Conservation (phyloP, 2,113 vertebrate species). For the Ivindomyrus marchei region DNA sequence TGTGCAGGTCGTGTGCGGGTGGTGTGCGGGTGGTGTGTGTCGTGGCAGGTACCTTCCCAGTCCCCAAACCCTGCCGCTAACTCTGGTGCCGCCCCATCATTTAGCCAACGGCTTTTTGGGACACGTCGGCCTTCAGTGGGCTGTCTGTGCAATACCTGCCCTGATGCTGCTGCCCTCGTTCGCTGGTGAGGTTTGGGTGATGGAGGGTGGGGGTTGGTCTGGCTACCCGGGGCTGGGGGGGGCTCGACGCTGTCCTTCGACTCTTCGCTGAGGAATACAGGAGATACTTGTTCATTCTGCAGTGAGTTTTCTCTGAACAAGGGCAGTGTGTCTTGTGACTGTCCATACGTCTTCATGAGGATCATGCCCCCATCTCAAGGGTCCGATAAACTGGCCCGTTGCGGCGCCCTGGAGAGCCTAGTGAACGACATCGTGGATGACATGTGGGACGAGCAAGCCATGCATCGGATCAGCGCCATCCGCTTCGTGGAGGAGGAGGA, state of each 20-base stretch:
- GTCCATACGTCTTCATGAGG: not conserved
- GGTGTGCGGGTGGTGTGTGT: conserved; percentile 7
- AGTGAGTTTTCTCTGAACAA: not conserved
- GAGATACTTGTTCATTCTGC: not conserved
- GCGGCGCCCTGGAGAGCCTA: conserved; percentile 80
- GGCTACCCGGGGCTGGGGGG: too few relatives aligned
- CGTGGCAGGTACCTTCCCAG: not conserved
- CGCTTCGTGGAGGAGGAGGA: conserved; percentile 85
- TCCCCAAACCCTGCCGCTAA: not conserved
- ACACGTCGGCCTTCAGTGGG: not conserved
- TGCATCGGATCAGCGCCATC: conserved; percentile 86
- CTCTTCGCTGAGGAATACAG: not conserved
- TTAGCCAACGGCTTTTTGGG: not conserved
- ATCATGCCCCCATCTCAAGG: conserved; percentile 26
- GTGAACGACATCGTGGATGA: conserved; percentile 81
- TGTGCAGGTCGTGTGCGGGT: conserved; percentile 34
- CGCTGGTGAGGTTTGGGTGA: not conserved
- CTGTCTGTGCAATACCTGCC: not conserved
- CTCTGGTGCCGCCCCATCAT: not conserved
- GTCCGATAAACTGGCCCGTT: conserved; percentile 83
- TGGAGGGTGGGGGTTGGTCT: not conserved
- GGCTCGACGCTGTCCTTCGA: not conserved
- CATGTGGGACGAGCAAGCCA: conserved; percentile 74
- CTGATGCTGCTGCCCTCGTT: not conserved
- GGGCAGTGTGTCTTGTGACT: not conserved